phyloP scores from a whole-genome alignment of 2,113 vertebrate species.

The Anser cygnoides region DNA sequence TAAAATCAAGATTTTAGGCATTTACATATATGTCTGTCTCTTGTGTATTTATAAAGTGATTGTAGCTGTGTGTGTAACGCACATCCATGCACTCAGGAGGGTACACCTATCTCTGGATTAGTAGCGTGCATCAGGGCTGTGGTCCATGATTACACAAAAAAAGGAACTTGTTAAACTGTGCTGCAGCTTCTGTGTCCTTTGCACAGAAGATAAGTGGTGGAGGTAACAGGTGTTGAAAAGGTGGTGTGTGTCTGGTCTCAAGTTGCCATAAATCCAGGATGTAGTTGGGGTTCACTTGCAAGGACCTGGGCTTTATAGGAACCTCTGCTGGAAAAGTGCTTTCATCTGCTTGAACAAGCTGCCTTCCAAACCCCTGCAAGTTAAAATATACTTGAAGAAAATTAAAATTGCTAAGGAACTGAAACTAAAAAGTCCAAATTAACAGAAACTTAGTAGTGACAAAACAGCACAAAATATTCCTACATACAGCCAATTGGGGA shows the following conservation, averaged over 20 bases:
- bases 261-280: not conserved
- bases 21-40: not conserved
- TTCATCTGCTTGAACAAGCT: not conserved
- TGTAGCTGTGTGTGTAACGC: not conserved
- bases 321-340: not conserved
- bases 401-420: not conserved
- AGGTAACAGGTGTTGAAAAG: not conserved
- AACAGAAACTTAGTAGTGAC: not conserved
- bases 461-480: not conserved
- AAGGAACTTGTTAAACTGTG: not conserved
- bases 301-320: not conserved
- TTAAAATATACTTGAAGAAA: conserved; percentile 8
- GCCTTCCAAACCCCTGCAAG: not conserved
- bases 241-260: not conserved
- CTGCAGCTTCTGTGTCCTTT: not conserved
- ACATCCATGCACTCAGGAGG: not conserved
- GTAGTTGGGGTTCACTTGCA: not conserved
- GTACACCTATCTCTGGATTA: not conserved
- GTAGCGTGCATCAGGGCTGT: not conserved
- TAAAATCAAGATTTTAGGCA: not conserved
- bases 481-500: not conserved
- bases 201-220: not conserved
- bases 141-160: not conserved
- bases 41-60: not conserved
- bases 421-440: not conserved